phyloP scores from a whole-genome alignment of 2,888 invertebrate genomes.

The Ophion ellenae region DNA sequence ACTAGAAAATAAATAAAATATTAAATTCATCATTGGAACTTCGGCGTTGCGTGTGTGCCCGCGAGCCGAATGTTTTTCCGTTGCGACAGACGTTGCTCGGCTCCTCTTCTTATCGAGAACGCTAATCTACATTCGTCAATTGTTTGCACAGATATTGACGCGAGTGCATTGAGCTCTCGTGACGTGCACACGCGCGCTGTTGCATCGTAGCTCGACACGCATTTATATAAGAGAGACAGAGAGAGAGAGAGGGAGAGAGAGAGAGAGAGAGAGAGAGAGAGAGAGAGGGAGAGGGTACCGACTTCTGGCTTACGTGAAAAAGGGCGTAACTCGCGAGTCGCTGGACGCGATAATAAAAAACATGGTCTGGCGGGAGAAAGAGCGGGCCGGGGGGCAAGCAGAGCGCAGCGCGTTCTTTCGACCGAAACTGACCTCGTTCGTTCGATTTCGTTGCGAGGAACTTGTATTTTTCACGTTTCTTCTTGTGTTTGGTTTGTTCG shows the following conservation, averaged over 20 bases:
- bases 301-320: neutral
- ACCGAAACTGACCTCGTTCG: too few species aligned
- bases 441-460: too few species aligned
- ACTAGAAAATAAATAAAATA: too few species aligned
- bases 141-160: slow-evolving; percentile 62
- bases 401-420: too few species aligned
- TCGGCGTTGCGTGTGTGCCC: neutral
- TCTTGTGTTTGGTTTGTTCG: too few species aligned
- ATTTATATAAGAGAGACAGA: neutral
- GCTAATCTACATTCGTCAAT: slow-evolving; percentile 66
- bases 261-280: neutral
- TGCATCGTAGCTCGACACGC: neutral
- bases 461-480: too few species aligned
- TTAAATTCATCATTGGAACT: slow-evolving; percentile 26
- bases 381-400: neutral
- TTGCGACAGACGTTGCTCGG: slow-evolving; percentile 11
- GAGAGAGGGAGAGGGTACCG: neutral
- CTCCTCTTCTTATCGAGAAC: slow-evolving; percentile 52
- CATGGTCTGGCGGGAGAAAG: neutral
- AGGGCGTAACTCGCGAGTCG: slow-evolving; percentile 12
- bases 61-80: slow-evolving; percentile 38
- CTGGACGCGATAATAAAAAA: slow-evolving; percentile 13
- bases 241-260: neutral
- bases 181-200: neutral
- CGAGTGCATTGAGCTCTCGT: slow-evolving; percentile 60